A percentile compares a stretch with the other conserved stretches of the same genome.
Conservation (phyloP, 2,113 vertebrate species). For the Sorex fumeus region DNA sequence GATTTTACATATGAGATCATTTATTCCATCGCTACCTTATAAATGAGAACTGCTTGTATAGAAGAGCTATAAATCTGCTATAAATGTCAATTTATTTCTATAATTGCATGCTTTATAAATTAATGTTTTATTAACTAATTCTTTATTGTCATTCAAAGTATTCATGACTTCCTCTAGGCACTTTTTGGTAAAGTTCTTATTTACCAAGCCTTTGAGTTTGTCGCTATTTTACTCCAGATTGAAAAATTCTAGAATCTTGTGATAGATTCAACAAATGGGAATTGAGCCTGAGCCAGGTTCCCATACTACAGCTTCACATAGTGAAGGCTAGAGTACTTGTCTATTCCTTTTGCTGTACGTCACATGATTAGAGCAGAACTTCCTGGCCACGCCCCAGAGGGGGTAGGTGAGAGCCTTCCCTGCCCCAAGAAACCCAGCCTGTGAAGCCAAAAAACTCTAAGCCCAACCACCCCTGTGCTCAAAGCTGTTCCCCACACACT, state of each 20-base stretch:
- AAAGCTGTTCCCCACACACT: too few species aligned
- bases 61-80: neutral
- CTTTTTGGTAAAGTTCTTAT: neutral
- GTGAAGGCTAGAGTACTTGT: neutral
- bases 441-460: too few species aligned
- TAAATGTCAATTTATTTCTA: slow-evolving; percentile 26
- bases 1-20: slow-evolving; percentile 25
- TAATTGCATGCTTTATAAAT: neutral
- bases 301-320: neutral
- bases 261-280: neutral
- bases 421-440: too few species aligned
- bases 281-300: neutral
- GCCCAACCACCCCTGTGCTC: too few species aligned
- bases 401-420: too few species aligned
- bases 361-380: neutral
- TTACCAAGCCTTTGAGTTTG: neutral
- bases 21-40: neutral
- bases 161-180: slow-evolving; percentile 22
- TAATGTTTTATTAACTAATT: slow-evolving; percentile 66
- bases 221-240: neutral
- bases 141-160: slow-evolving; percentile 16
- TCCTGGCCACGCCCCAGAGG: too few species aligned
- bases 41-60: neutral
- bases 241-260: neutral
- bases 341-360: neutral